These are phyloP conservation scores for Mesorhabditis belari DNA, from an alignment of 2,888 invertebrate genomes.

Conservation along the genomic window DNA sequence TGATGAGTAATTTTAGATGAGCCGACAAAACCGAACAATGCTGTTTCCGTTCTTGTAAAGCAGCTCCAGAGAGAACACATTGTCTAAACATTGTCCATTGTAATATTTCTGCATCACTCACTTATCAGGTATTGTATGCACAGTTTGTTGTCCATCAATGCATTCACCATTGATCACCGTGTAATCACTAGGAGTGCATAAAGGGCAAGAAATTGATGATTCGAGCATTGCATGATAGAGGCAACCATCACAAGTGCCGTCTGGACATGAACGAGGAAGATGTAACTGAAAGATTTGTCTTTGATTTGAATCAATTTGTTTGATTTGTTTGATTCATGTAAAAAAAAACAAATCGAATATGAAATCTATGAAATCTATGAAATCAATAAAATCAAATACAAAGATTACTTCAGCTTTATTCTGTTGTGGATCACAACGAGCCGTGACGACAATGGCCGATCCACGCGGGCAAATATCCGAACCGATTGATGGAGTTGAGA, in stretches of 20 bases:
- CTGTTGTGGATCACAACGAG: slow-evolving; percentile 57
- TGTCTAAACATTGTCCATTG: slow-evolving; percentile 46
- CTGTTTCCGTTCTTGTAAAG: slow-evolving; percentile 12
- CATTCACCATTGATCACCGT: slow-evolving; percentile 61
- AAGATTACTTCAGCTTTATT: slow-evolving; percentile 12
- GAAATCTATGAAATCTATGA: too few relatives aligned
- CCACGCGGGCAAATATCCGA: slow-evolving; percentile 58
- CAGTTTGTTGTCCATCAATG: slow-evolving; percentile 58
- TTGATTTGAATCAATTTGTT: too few relatives aligned
- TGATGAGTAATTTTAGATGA: slow-evolving; percentile 11
- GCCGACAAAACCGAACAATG: slow-evolving; percentile 21
- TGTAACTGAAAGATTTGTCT: slow-evolving; percentile 18
- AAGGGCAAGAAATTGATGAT: slow-evolving; percentile 59
- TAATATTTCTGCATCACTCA: slow-evolving; percentile 11
- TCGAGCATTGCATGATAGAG: slow-evolving; percentile 55
- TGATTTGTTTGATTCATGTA: too few relatives aligned
- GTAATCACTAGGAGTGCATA: slow-evolving; percentile 58
- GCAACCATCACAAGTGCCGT: slow-evolving; percentile 64
- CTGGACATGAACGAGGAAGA: slow-evolving; percentile 47
- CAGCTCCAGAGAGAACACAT: slow-evolving; percentile 52
- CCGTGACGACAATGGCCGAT: slow-evolving; percentile 59
- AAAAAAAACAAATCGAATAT: too few relatives aligned
- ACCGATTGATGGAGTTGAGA: slow-evolving; percentile 15
- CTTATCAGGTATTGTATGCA: slow-evolving; percentile 59
- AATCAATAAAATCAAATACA: background rate